These are phyloP conservation scores for Lutjanus erythropterus DNA, from an alignment of 2,113 vertebrate genomes.

Conservation along the genomic window DNA sequence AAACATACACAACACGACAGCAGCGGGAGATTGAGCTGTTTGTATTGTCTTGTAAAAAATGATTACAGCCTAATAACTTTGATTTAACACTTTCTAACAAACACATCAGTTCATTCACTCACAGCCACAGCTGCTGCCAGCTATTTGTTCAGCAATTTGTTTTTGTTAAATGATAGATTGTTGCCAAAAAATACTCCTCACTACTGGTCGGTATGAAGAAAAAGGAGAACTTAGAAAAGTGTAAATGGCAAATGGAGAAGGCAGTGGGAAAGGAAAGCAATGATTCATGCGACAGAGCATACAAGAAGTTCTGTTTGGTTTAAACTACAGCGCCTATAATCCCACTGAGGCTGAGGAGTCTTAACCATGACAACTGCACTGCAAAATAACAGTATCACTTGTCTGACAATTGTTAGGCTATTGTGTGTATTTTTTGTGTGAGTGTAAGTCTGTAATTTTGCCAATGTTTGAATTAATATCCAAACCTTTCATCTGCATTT, in stretches of 20 bases:
- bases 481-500: too few species aligned
- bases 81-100: constrained; percentile 78
- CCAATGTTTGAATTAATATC: too few species aligned
- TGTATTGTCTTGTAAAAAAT: constrained; percentile 65
- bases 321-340: constrained; percentile 43
- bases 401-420: not conserved
- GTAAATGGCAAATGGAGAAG: constrained; percentile 6
- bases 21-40: constrained; percentile 20
- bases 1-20: constrained; percentile 40
- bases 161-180: constrained; percentile 69
- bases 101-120: constrained; percentile 62
- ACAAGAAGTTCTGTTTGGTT: constrained; percentile 36
- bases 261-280: constrained; percentile 26
- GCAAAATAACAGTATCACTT: constrained; percentile 22
- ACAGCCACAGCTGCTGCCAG: constrained; percentile 51
- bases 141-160: constrained; percentile 66
- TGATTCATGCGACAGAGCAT: constrained; percentile 29
- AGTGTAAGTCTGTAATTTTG: not conserved
- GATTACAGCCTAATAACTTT: constrained; percentile 78
- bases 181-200: constrained; percentile 55
- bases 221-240: constrained; percentile 9
- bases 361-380: constrained; percentile 15
- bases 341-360: constrained; percentile 21
- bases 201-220: constrained; percentile 6
- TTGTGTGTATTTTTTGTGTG: not conserved